Evolutionary conservation across 1,140 invertebrate species (phyloP).

Genomic region (Hesperophylax magnus): DNA sequence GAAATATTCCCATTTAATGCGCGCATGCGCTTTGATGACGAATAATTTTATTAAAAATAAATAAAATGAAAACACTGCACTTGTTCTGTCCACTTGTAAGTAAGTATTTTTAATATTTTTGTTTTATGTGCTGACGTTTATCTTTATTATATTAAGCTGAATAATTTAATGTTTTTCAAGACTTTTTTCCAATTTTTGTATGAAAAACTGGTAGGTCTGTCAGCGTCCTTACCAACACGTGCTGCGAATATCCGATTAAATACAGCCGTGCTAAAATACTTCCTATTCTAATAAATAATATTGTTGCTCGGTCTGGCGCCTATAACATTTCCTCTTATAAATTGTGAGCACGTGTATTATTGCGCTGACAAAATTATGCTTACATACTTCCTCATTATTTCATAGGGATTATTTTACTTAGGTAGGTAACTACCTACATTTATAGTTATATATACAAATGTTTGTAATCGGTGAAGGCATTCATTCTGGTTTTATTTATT

Average conservation of each 20-base stretch:
- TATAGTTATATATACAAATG: too few species aligned
- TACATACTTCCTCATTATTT: not conserved
- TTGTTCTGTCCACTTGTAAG: too few species aligned
- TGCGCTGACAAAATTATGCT: not conserved
- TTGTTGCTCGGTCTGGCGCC: not conserved
- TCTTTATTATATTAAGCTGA: too few species aligned
- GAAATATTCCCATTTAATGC: too few species aligned
- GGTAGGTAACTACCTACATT: not conserved
- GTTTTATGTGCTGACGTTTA: too few species aligned
- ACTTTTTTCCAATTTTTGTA: too few species aligned
- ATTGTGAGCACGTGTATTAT: not conserved
- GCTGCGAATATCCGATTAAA: not conserved
- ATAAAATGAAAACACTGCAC: not conserved
- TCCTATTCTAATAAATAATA: not conserved
- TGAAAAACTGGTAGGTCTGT: too few species aligned
- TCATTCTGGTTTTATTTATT: too few species aligned
- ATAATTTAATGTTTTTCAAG: too few species aligned
- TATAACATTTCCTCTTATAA: not conserved
- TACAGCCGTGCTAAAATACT: not conserved
- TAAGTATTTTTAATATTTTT: too few species aligned
- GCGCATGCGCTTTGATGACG: slow-evolving; percentile 29
- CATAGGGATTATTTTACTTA: not conserved
- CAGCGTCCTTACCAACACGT: not conserved
- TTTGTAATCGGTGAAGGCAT: too few species aligned
- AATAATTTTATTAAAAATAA: not conserved